phyloP scores from a whole-genome alignment of 2,113 vertebrate species.

The Thinocorus orbignyianus region DNA sequence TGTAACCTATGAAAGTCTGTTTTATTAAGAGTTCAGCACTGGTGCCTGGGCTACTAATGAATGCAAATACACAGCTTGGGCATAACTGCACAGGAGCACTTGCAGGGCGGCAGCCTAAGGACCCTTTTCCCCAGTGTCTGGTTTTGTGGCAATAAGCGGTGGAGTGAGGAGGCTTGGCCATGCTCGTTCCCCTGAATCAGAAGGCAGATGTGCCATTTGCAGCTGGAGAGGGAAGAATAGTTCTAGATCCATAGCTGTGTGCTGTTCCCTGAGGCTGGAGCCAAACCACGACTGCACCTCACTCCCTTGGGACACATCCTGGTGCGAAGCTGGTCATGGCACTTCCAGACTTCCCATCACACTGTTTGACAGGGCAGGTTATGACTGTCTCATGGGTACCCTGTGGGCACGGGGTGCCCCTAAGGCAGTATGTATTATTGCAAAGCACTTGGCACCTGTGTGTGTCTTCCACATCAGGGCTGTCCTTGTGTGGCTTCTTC shows the following conservation, averaged over 20 bases:
- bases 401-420: background rate
- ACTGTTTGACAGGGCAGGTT: background rate
- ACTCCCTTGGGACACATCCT: rapidly evolving
- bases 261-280: rapidly evolving
- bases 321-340: background rate
- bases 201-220: background rate
- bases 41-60: background rate
- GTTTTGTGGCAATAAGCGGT: background rate
- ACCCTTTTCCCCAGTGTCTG: rapidly evolving
- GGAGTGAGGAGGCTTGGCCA: background rate
- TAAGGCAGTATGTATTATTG: background rate
- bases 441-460: rapidly evolving
- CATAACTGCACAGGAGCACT: background rate
- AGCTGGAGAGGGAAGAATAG: background rate
- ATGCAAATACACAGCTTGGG: rapidly evolving
- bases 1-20: background rate
- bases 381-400: background rate
- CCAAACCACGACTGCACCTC: rapidly evolving
- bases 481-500: background rate
- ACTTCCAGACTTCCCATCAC: background rate
- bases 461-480: background rate
- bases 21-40: background rate
- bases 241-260: background rate
- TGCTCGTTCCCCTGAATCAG: background rate
- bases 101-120: background rate